Base-by-base conservation (phyloP, 2,888 invertebrate genomes). In the Thymelicus acteon region DNA sequence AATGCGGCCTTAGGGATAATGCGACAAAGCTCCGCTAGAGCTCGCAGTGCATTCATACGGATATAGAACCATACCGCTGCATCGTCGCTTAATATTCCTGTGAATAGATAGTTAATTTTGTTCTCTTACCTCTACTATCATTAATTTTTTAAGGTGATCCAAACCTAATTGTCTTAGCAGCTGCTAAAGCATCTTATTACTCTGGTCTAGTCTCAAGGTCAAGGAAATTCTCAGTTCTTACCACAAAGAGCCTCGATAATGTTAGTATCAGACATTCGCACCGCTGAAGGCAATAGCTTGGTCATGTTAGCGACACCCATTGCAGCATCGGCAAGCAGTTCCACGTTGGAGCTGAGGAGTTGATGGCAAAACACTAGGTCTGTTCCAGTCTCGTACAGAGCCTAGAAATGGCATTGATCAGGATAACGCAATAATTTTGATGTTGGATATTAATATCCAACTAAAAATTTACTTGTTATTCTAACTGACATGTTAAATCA, bases 221-320 rank as follows among this genome's bases (percentile, higher is more conserved):
- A 31, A 2, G 31, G 31, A 31, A 31, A 31, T 31, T 31, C 31
- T 31, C 60, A 54, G 40, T 12, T 57, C 72, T 76, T 75, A 92
- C 92, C 87, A 72, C 90, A 88, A 2, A 93, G 77, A 0, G 90
- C 89, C 73, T 93, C 93, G 60, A 92, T 90, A 65, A 93, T 87
- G 63, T 91, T 92, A 0, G 93, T 91, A 64, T 93, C 92, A 0
- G 87, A 88, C 93, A 93, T 93, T 48, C 91, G 84, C 2, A 91
- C 87, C 7, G 92, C 93, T 0, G 93, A 85, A 0, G 90, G 87
- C 39, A 92, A 72, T 0, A 92, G 78, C 44, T 89, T 86, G 48
- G 92, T 92, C 93, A 93, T 93, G 76, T 93, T 93, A 72, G 92
- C 90, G 0, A 93, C 92, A 0, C 92, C 93, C 88, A 92, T 87